Evolutionary conservation across 2,888 invertebrate genomes (phyloP).

Genomic region (Oxyscelio sp.): DNA sequence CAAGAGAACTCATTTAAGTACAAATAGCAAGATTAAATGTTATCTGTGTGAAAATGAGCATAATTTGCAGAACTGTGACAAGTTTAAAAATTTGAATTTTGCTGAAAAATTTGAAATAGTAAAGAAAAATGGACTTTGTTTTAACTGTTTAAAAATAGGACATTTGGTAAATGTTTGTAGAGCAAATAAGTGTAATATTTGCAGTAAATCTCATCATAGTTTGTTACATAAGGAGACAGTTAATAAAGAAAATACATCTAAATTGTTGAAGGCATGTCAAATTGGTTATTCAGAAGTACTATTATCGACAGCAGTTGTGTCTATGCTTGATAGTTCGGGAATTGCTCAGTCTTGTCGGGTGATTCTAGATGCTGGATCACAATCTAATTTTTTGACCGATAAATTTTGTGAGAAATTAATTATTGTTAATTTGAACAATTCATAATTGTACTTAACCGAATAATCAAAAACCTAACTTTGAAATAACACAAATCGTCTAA

Average conservation of each 20-base stretch:
- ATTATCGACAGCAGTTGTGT: background rate
- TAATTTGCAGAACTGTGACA: slow-evolving; percentile 29
- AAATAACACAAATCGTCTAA: no score
- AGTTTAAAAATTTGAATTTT: slow-evolving; percentile 18
- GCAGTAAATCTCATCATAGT: slow-evolving; percentile 16
- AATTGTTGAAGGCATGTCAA: background rate
- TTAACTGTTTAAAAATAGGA: slow-evolving; percentile 26
- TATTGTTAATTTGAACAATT: no score
- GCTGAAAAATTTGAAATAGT: background rate
- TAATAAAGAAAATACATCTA: background rate
- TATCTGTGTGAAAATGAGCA: slow-evolving; percentile 3
- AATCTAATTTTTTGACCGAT: background rate
- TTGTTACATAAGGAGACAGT: no score
- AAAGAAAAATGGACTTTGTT: slow-evolving; percentile 30
- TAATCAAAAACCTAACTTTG: no score
- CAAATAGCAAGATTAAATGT: no score
- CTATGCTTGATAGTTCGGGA: background rate
- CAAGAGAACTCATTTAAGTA: background rate
- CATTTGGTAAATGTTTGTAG: slow-evolving; percentile 20
- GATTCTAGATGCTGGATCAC: no score
- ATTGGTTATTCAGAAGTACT: background rate
- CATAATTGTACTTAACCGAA: no score
- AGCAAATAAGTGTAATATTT: background rate
- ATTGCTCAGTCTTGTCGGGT: background rate
- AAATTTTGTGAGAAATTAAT: background rate